These are phyloP conservation scores for fruit fly (Drosophila melanogaster) DNA, from an alignment of 1,140 invertebrate genomes.

Conservation along the genomic window Release_6_plus_ISO1_MT NT_033779.5:16904001-16904500, in stretches of 20 bases:
- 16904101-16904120: slow-evolving; percentile 81
- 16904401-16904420: slow-evolving; percentile 80
- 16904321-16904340: slow-evolving; percentile 92
- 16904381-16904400: slow-evolving; percentile 95
- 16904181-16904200: background rate
- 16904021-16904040: slow-evolving; percentile 91
- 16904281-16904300: slow-evolving; percentile 97
- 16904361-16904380: slow-evolving; percentile 93
- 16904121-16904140: slow-evolving; percentile 76
- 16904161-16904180: background rate
- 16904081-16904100: slow-evolving; percentile 94
- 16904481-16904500: slow-evolving; percentile 99
- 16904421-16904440: slow-evolving; percentile 18
- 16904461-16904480: slow-evolving; percentile 95
- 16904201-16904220: background rate
- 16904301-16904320: slow-evolving; percentile 94
- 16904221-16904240: slow-evolving; percentile 88
- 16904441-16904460: slow-evolving; percentile 85
- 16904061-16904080: slow-evolving; percentile 97
- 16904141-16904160: background rate
- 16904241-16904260: slow-evolving; percentile 93
- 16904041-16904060: slow-evolving; percentile 91
- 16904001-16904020: slow-evolving; percentile 93
- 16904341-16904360: slow-evolving; percentile 91
- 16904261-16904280: slow-evolving; percentile 95